phyloP scores from a whole-genome alignment of 2,888 invertebrate genomes.

The Philonicus albiceps region DNA sequence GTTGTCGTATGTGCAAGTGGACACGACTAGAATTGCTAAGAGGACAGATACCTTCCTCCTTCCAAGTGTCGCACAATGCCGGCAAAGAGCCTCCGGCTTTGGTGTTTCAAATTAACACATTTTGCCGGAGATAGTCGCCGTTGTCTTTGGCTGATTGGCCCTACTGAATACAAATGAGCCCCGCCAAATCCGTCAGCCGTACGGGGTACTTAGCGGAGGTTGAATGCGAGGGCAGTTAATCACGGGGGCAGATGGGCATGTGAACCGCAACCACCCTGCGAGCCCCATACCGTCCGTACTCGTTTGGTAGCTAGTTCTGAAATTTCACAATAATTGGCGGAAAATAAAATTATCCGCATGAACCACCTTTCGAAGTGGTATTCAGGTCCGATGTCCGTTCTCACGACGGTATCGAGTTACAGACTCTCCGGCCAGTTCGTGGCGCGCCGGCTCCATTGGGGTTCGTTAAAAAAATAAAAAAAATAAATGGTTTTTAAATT shows the following conservation, averaged over 20 bases:
- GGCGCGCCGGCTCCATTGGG: background rate
- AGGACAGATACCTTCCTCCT: background rate
- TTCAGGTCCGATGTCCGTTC: slow-evolving; percentile 33
- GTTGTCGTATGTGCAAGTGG: slow-evolving; percentile 26
- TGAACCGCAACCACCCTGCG: slow-evolving; percentile 3
- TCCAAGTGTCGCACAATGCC: background rate
- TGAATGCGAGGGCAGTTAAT: slow-evolving; percentile 28
- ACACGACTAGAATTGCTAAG: slow-evolving; percentile 25
- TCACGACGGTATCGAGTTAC: slow-evolving; percentile 32
- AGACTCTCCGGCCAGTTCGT: background rate
- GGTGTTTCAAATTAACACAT: slow-evolving; percentile 39
- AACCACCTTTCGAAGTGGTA: slow-evolving; percentile 30
- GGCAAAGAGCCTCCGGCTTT: background rate
- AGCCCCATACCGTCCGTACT: background rate
- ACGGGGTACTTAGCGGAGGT: slow-evolving; percentile 2
- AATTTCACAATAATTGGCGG: slow-evolving; percentile 38
- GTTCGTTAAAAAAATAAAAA: background rate
- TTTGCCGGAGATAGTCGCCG: slow-evolving; percentile 9
- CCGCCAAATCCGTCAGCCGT: slow-evolving; percentile 26
- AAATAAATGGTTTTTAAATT: background rate
- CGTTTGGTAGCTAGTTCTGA: slow-evolving; percentile 31
- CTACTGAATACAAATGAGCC: slow-evolving; percentile 27
- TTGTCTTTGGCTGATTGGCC: slow-evolving; percentile 26
- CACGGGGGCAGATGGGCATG: slow-evolving; percentile 27
- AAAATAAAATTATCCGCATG: slow-evolving; percentile 36